phyloP scores from a whole-genome alignment of 2,113 vertebrate species.

The Glaucidium brasilianum region DNA sequence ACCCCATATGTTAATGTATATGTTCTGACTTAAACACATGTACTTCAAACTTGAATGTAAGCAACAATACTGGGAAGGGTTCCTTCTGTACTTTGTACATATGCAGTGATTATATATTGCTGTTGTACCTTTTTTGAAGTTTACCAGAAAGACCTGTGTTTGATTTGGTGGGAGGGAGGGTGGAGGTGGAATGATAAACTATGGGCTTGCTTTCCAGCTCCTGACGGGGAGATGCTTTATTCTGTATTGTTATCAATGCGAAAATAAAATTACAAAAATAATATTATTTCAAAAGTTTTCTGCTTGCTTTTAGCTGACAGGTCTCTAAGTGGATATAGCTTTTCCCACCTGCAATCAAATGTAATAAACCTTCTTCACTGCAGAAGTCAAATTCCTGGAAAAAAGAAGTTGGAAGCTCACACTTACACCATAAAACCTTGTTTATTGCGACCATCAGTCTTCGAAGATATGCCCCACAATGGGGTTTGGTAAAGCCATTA shows the following conservation, averaged over 20 bases:
- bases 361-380: conserved; percentile 71
- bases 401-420: conserved; percentile 74
- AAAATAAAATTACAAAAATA: conserved; percentile 58
- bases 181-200: background rate
- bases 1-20: background rate
- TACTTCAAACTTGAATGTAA: background rate
- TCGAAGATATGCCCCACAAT: conserved; percentile 78
- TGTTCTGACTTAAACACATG: fast-evolving
- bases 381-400: conserved; percentile 72
- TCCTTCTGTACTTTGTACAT: fast-evolving
- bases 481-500: conserved; percentile 84
- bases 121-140: background rate
- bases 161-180: background rate
- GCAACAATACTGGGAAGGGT: background rate
- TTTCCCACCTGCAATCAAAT: conserved; percentile 70
- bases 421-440: conserved; percentile 75
- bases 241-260: conserved; percentile 11
- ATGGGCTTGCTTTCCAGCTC: background rate
- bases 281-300: conserved; percentile 46
- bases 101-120: background rate
- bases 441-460: conserved; percentile 83
- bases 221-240: conserved; percentile 15
- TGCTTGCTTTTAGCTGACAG: conserved; percentile 64
- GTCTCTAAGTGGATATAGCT: conserved; percentile 64
- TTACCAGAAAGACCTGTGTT: background rate